Evolutionary conservation across 2,888 invertebrate genomes (phyloP), one percentile per base, ranked within the genome.

Genomic region (Mimachlamys varia): DNA sequence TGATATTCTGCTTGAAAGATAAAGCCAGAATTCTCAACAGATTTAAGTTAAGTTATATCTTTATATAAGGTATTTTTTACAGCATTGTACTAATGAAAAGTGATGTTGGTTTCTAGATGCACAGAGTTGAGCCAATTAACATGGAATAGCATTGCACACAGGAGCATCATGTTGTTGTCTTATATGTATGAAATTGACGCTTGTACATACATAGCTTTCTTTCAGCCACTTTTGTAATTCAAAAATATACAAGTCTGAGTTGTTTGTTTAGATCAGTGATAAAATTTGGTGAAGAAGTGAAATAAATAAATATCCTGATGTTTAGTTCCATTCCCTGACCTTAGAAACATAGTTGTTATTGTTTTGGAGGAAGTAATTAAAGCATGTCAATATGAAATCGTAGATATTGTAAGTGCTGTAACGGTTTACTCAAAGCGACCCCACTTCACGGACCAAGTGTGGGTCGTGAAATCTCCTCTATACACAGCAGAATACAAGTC

Each of bases 341-440:
- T 33, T 12, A 27, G 22, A 0, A 13, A 33, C 0, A 7, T 0
- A 27, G 27, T 76, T 27, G 27, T 76, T 27, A 10, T 33, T 76
- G 76, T 76, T 76, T 76, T 76, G 27, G 2, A 76, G 76, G 76
- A 76, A 76, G 76, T 76, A 27, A 27, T 76, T 33, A 76, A 76
- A 7, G 7, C 27, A 76, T 76, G 33, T 76, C 19, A n/a, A n/a
- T 22, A 76, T 27, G 76, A 76, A 27, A 76, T 17, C 33, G 27
- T 76, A 76, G 76, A 27, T 76, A 27, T 76, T 33, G 33, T 27
- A 76, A 76, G 33, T 76, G 76, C 33, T 33, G 33, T 33, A 33
- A 19, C 22, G 22, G n/a, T 58, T n/a, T 19, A 58, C 33, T 33
- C 10, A 22, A 15, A 27, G 7, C 33, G 33, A 76, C 76, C 27